A percentile compares a stretch with the other conserved stretches of the same genome.
These are phyloP conservation scores for Acrocyrtus sp. DNA, from an alignment of 2,888 invertebrate species.

Conservation along the genomic window DNA sequence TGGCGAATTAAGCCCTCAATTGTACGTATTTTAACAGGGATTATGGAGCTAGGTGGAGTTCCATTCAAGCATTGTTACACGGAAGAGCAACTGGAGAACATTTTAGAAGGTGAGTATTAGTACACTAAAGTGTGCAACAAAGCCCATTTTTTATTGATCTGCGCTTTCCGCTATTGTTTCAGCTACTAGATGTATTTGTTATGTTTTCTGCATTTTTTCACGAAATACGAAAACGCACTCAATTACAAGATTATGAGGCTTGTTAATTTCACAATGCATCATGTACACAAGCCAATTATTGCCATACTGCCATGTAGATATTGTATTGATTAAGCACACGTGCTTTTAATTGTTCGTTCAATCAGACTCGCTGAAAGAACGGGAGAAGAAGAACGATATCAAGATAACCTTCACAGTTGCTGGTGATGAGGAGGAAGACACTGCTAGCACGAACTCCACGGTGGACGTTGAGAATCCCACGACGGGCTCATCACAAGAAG, in stretches of 20 bases:
- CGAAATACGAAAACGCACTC: no score
- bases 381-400: slow-evolving; percentile 54
- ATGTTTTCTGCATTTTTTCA: no score
- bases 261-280: no score
- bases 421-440: slow-evolving; percentile 52
- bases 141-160: slow-evolving; percentile 3
- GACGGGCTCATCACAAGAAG: slow-evolving; percentile 5
- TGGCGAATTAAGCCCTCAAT: slow-evolving; percentile 62
- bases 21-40: slow-evolving; percentile 55
- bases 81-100: slow-evolving; percentile 73
- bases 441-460: slow-evolving; percentile 32
- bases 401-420: slow-evolving; percentile 61
- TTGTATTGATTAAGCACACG: background rate
- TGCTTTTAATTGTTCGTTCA: no score
- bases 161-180: no score
- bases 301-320: background rate
- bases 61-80: slow-evolving; percentile 74
- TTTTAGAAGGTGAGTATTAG: slow-evolving; percentile 71
- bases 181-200: background rate
- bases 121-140: background rate
- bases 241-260: no score
- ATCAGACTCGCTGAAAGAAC: slow-evolving; percentile 43
- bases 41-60: slow-evolving; percentile 56
- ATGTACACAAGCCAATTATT: no score
- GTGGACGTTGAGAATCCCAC: slow-evolving; percentile 27